These are phyloP conservation scores for Cistogaster globosa DNA, from an alignment of 2,888 invertebrate species.

Conservation along the genomic window DNA sequence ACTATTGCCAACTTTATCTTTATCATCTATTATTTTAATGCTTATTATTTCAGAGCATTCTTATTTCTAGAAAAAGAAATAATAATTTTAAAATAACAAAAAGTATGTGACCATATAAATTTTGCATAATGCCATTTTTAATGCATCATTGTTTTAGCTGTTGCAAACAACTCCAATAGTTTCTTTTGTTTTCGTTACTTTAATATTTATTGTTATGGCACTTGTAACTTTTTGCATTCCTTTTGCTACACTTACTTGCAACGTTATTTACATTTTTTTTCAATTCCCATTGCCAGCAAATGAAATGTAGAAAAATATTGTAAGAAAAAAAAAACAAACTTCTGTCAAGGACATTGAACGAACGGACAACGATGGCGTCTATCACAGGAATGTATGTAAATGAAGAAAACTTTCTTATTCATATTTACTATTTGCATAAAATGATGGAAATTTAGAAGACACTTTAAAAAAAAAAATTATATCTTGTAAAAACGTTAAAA, in stretches of 20 bases:
- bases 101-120: conserved; percentile 38
- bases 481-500: not conserved
- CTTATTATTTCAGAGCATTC: not conserved
- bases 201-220: conserved; percentile 58
- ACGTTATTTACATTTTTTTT: conserved; percentile 42
- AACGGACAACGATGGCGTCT: conserved; percentile 45
- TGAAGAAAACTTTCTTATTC: conserved; percentile 33
- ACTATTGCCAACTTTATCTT: conserved; percentile 46
- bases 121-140: conserved; percentile 57
- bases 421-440: conserved; percentile 45
- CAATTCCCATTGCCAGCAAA: conserved; percentile 52
- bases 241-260: conserved; percentile 28
- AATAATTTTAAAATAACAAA: conserved; percentile 19
- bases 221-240: conserved; percentile 34
- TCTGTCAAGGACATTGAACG: conserved; percentile 68
- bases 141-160: conserved; percentile 48
- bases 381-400: conserved; percentile 24
- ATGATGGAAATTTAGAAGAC: not conserved
- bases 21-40: conserved; percentile 13
- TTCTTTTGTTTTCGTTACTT: conserved; percentile 46
- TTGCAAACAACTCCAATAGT: conserved; percentile 41
- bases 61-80: conserved; percentile 1
- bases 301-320: conserved; percentile 22
- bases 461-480: not conserved
- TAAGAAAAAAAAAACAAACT: conserved; percentile 26